phyloP scores from a whole-genome alignment of 1,140 invertebrate genomes.

The Acromyrmex heyeri region DNA sequence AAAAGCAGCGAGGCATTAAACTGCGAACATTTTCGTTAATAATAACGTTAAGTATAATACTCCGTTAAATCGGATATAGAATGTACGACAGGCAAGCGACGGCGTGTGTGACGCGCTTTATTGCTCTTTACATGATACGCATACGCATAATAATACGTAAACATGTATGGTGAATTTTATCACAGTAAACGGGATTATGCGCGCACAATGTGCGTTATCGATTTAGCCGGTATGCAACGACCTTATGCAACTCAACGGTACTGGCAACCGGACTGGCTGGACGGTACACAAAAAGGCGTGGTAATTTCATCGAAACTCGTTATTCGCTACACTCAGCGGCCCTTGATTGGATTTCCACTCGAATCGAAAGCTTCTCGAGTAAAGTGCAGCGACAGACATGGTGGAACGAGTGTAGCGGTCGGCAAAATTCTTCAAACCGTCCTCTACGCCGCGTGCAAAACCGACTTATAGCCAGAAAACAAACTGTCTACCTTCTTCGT shows the following conservation, averaged over 20 bases:
- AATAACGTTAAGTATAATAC: constrained; percentile 48
- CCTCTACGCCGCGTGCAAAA: background rate
- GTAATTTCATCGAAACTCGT: constrained; percentile 63
- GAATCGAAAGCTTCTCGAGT: constrained; percentile 65
- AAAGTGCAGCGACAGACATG: constrained; percentile 59
- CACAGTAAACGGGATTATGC: constrained; percentile 54
- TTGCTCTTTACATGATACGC: constrained; percentile 44
- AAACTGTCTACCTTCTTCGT: constrained; percentile 31
- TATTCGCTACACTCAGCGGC: constrained; percentile 62
- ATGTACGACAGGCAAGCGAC: constrained; percentile 33
- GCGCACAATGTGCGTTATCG: constrained; percentile 59
- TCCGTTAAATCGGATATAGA: constrained; percentile 49
- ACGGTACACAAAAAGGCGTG: constrained; percentile 62
- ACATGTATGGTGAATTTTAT: constrained; percentile 58
- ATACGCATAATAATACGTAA: constrained; percentile 52
- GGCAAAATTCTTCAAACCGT: constrained; percentile 31
- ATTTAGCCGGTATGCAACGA: constrained; percentile 45
- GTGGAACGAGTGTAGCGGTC: constrained; percentile 24
- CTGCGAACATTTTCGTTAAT: constrained; percentile 42
- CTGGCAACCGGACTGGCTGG: constrained; percentile 6
- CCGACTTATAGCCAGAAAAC: constrained; percentile 37
- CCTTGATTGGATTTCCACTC: constrained; percentile 70
- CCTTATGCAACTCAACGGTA: constrained; percentile 21
- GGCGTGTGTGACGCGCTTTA: constrained; percentile 36
- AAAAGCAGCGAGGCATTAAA: constrained; percentile 20